phyloP scores from a whole-genome alignment of 2,888 invertebrate genomes.

The Listrodromus nycthemerus region DNA sequence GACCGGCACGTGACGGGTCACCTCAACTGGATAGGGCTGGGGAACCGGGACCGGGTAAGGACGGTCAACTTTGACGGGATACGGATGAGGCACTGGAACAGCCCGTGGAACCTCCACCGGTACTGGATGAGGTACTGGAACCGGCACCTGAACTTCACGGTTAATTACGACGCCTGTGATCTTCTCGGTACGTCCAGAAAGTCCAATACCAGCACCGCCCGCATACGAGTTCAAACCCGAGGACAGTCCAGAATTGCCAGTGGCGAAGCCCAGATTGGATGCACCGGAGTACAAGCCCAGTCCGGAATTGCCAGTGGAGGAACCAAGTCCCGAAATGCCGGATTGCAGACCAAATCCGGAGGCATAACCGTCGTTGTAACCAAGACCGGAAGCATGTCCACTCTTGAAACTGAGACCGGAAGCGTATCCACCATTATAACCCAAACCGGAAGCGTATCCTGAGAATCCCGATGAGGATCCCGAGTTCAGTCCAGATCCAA shows the following conservation, averaged over 20 bases:
- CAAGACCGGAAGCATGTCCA: constrained; percentile 60
- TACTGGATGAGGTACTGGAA: constrained; percentile 74
- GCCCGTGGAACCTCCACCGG: constrained; percentile 73
- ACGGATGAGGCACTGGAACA: constrained; percentile 73
- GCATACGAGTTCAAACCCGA: constrained; percentile 40
- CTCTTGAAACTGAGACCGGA: constrained; percentile 58
- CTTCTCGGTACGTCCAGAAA: constrained; percentile 60
- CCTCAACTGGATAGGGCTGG: constrained; percentile 72
- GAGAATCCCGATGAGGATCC: constrained; percentile 43
- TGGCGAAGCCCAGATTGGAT: neutral
- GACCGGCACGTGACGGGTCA: constrained; percentile 73
- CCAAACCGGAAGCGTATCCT: constrained; percentile 62
- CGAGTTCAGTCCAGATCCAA: constrained; percentile 36
- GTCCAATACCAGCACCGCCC: constrained; percentile 32
- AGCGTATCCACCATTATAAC: constrained; percentile 60
- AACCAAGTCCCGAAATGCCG: neutral
- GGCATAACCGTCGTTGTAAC: constrained; percentile 60
- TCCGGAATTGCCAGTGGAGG: neutral
- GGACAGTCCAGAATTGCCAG: constrained; percentile 9
- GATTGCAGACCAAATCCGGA: constrained; percentile 30
- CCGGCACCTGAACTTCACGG: constrained; percentile 73
- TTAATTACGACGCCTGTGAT: constrained; percentile 74
- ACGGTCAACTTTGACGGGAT: constrained; percentile 73
- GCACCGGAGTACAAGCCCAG: neutral
- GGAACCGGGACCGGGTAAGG: constrained; percentile 71